Percentiles rank a stretch among this genome's conserved stretches.
These are phyloP conservation scores for Steinernema hermaphroditum DNA, from an alignment of 2,888 invertebrate species.

Conservation along the genomic window DNA sequence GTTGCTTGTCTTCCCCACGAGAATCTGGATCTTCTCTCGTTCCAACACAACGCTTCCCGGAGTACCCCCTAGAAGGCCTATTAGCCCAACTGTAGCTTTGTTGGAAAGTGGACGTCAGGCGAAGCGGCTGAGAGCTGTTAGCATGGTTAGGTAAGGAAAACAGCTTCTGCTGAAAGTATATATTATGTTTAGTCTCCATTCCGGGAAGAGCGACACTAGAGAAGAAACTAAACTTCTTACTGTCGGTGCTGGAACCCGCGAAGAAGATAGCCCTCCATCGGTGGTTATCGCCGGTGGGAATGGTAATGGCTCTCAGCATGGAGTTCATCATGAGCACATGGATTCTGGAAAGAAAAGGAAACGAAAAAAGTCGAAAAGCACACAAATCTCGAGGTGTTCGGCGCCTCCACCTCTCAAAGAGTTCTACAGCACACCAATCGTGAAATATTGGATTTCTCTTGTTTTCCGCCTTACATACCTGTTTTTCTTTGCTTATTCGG, in stretches of 20 bases:
- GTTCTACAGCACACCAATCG: slow-evolving; percentile 68
- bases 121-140: slow-evolving; percentile 50
- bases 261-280: background rate
- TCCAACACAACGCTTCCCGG: background rate
- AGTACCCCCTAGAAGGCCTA: slow-evolving; percentile 42
- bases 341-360: background rate
- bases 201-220: slow-evolving; percentile 46
- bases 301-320: background rate
- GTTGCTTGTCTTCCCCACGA: slow-evolving; percentile 54
- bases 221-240: background rate
- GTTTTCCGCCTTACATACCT: slow-evolving; percentile 61
- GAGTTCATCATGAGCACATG: background rate
- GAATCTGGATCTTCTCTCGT: slow-evolving; percentile 49
- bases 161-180: background rate
- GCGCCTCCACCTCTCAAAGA: background rate
- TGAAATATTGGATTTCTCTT: slow-evolving; percentile 69
- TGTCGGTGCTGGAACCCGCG: background rate
- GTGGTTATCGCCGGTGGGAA: background rate
- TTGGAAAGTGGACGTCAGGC: slow-evolving; percentile 52
- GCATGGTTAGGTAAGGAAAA: slow-evolving; percentile 46
- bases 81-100: slow-evolving; percentile 59
- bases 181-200: slow-evolving; percentile 45
- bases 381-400: background rate
- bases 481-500: slow-evolving; percentile 54
- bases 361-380: background rate